Evolutionary conservation across 2,888 invertebrate genomes (phyloP), one percentile per base, ranked within the genome.

Genomic region (Barypeithes pellucidus): DNA sequence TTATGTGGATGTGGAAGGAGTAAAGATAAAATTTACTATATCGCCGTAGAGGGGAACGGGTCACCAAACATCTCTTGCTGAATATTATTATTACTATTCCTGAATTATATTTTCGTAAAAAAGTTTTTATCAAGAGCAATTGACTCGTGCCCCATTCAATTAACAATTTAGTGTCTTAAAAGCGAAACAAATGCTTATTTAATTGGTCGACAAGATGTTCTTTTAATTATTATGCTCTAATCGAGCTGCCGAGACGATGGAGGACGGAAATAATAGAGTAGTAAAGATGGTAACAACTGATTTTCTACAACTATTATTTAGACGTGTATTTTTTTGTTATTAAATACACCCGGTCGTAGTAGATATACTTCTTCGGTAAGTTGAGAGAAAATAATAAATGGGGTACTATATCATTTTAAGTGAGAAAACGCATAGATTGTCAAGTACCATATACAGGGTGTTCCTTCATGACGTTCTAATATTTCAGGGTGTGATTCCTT

Each of bases 121-220:
- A 18, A 18, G 4, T 50, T 4, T 45, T 18, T 22, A 8, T 20
- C 9, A 29, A 16, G 33, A 14, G 12, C 22, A 60, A n/a, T 47
- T 47, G n/a, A 36, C 47, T 47, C 24, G n/a, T 39, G 52, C 39
- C 63, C 39, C n/a, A n/a, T n/a, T 22, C 65, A 50, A 50, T 65
- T 52, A 50, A 18, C 65, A 20, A 65, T 52, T 65, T 52, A 65
- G 22, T 36, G 33, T 65, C 52, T 65, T n/a, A 52, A 52, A 63
- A 63, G 50, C 50, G 36, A 63, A 63, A 63, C 63, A 63, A 65
- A 65, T 65, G 36, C 18, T 14, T 50, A 65, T 65, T 65, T 52
- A 52, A 65, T 52, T 18, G 65, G 20, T 5, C 47, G 18, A 20
- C 36, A 20, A 52, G 52, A 65, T 65, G 65, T 36, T 65, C 16